Conservation (phyloP, 2,113 vertebrate species). For the Recurvirostra avosetta region DNA sequence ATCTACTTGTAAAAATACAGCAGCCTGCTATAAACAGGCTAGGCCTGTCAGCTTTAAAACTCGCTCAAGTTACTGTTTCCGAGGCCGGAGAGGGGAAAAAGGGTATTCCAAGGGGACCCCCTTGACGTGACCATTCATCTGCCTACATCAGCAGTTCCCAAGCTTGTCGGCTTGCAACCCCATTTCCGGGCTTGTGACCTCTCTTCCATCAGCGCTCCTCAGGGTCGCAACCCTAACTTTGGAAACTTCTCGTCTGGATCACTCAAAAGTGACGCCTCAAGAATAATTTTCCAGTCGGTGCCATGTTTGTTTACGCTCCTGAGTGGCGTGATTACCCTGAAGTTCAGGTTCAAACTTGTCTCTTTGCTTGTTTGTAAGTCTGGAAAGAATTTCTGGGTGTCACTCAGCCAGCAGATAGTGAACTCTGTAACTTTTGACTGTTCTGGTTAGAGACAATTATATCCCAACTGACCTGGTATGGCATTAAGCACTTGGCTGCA, state of each 20-base stretch:
- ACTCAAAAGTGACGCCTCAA: background rate
- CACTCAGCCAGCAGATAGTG: background rate
- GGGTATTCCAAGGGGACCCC: constrained; percentile 2
- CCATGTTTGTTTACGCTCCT: constrained; percentile 30
- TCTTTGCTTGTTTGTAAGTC: constrained; percentile 17
- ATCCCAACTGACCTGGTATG: background rate
- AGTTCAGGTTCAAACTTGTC: constrained; percentile 45
- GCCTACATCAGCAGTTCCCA: constrained; percentile 33
- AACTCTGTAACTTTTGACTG: constrained; percentile 16
- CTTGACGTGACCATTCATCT: background rate
- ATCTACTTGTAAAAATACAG: background rate
- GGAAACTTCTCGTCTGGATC: background rate
- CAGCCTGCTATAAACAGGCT: background rate
- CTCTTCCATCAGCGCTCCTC: background rate
- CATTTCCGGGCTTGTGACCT: background rate
- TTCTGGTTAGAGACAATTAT: background rate
- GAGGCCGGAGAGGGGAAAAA: background rate
- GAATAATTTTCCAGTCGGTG: background rate
- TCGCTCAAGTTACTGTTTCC: background rate
- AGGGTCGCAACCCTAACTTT: background rate
- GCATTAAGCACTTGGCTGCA: background rate
- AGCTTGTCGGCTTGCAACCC: background rate
- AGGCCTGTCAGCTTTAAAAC: background rate
- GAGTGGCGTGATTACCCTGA: background rate
- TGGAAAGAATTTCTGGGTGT: constrained; percentile 42